Conservation (phyloP, 2,113 vertebrate species). For the Megaptera novaeangliae region DNA sequence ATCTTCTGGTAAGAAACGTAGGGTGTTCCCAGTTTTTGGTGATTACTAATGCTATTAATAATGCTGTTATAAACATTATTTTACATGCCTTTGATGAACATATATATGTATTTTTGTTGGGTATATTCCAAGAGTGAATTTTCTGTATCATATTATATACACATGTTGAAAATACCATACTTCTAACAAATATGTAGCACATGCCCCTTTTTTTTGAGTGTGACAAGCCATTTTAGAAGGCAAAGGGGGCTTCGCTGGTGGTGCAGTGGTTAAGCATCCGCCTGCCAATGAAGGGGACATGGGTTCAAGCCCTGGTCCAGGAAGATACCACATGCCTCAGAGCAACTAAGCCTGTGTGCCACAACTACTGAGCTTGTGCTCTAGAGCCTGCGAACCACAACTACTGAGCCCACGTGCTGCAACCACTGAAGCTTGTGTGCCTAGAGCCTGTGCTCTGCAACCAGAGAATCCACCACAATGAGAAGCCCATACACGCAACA, state of each 20-base stretch:
- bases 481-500: too few relatives aligned
- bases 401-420: too few relatives aligned
- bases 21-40: background rate
- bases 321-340: too few relatives aligned
- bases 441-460: too few relatives aligned
- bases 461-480: too few relatives aligned
- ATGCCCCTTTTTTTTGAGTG: background rate
- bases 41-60: background rate
- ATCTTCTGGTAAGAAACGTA: background rate
- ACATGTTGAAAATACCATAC: background rate
- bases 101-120: background rate
- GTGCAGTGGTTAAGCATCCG: too few relatives aligned
- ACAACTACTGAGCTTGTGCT: too few relatives aligned
- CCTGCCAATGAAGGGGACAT: too few relatives aligned
- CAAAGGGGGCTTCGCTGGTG: background rate
- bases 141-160: background rate
- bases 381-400: too few relatives aligned
- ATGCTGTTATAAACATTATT: background rate
- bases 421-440: too few relatives aligned
- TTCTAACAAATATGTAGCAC: background rate
- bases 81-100: background rate
- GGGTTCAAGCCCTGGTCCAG: too few relatives aligned
- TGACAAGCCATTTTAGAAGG: background rate
- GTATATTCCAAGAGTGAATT: background rate
- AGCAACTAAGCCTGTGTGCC: too few relatives aligned